Base-by-base conservation (phyloP, 2,113 vertebrate species). In the Seriola aureovittata region DNA sequence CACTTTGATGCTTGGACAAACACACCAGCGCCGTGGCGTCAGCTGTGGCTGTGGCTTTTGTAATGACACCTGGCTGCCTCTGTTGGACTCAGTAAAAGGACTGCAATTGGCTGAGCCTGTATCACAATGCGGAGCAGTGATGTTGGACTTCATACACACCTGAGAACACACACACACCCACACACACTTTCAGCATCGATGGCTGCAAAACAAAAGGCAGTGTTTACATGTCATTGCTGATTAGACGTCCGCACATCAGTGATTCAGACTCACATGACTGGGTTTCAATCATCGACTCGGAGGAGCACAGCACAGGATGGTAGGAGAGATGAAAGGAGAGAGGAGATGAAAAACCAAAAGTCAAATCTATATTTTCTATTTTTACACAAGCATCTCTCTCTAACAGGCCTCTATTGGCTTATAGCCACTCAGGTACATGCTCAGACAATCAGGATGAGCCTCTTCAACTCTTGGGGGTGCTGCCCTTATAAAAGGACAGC, bases 401-500 rank as follows among this genome's bases (percentile, higher is more conserved):
- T 69, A 64, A 71, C 32, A 25, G 38, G 14, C 46, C 71, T 86
- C 76, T 64, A 0, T 69, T 54, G 75, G 52, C 75, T 71, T 57
- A 54, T 52, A 82, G 55, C 48, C 52, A 71, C 84, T 79, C 54
- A 57, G 55, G 65, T 78, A 4, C 73, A 73, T 63, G 48, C 86
- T 88, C 85, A 89, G 73, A 78, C 85, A 71, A 21, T 50, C 60
- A 8, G 66, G 85, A 76, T 67, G 65, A 76, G 59, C 62, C 84
- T 82, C 68, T 79, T 75, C 81, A 75, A 34, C 71, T 78, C 74
- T 69, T 73, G 1, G 1, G 58, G 83, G 59, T 74, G 77, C 55
- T 82, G 83, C 65, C 71, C 84, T 85, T 71, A 78, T 85, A 32
- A 85, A 82, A 71, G 70, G 71, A 72, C 81, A 29, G 46, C 67